Evolutionary conservation across 1,140 invertebrate genomes (phyloP).

Genomic region (Monomorium pharaonis): DNA sequence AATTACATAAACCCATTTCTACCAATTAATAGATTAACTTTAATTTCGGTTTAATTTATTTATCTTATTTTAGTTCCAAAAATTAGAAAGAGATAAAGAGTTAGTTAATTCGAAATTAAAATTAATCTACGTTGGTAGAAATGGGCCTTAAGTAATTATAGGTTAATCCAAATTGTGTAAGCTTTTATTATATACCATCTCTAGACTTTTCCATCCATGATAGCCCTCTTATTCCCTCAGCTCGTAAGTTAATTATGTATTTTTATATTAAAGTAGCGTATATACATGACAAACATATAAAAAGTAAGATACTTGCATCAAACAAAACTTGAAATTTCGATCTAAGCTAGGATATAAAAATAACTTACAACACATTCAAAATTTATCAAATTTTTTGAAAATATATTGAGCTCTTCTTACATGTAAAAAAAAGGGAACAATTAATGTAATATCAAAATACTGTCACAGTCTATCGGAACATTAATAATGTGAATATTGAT

Average conservation of each 20-base stretch:
- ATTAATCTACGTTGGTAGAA: too few species aligned
- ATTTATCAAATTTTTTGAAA: constrained; percentile 82
- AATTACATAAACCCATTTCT: constrained; percentile 76
- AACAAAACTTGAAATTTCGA: constrained; percentile 78
- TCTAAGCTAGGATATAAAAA: constrained; percentile 79
- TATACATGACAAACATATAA: constrained; percentile 76
- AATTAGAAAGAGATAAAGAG: too few species aligned
- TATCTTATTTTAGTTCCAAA: too few species aligned
- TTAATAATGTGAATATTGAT: constrained; percentile 73
- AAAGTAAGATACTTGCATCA: constrained; percentile 65
- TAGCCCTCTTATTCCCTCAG: constrained; percentile 83
- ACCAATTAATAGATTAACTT: too few species aligned
- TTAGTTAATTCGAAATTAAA: too few species aligned
- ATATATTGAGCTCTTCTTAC: constrained; percentile 82
- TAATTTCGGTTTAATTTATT: too few species aligned
- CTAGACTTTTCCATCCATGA: constrained; percentile 80
- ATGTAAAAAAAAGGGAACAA: constrained; percentile 75
- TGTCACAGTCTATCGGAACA: constrained; percentile 76
- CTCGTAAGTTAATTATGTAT: constrained; percentile 86
- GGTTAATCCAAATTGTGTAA: constrained; percentile 79
- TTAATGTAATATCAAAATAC: constrained; percentile 81
- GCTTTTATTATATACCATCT: constrained; percentile 84
- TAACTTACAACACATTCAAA: constrained; percentile 79
- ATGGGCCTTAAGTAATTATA: constrained; percentile 75
- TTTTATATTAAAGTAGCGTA: constrained; percentile 86